These are phyloP conservation scores for Ceraclea dissimilis DNA, from an alignment of 2,888 invertebrate genomes.

Conservation along the genomic window DNA sequence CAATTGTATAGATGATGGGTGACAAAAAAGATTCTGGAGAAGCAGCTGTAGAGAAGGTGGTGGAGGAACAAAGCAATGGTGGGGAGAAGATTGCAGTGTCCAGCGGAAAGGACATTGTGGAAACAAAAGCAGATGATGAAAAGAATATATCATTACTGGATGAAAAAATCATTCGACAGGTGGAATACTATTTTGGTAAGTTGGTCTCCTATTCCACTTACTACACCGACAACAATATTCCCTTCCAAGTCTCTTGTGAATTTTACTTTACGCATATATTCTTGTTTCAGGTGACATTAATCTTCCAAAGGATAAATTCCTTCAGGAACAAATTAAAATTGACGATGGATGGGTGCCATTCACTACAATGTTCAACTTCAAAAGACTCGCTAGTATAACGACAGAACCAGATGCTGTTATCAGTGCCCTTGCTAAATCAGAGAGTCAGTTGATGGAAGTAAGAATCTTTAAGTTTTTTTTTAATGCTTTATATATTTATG, in stretches of 20 bases:
- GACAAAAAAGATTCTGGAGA: neutral
- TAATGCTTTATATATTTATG: neutral
- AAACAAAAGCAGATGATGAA: conserved; percentile 16
- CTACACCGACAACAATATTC: conserved; percentile 24
- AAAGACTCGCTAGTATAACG: conserved; percentile 68
- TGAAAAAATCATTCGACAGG: conserved; percentile 57
- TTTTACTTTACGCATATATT: neutral
- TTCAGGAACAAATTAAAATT: conserved; percentile 75
- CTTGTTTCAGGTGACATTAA: conserved; percentile 78
- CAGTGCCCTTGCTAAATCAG: conserved; percentile 67
- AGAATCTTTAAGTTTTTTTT: neutral
- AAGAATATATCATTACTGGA: conserved; percentile 39
- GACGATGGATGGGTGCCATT: conserved; percentile 91
- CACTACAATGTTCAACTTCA: conserved; percentile 78
- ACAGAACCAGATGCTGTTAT: conserved; percentile 63
- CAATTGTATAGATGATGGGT: conserved; percentile 4
- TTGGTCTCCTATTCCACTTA: neutral
- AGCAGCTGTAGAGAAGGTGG: neutral
- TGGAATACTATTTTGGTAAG: conserved; percentile 56
- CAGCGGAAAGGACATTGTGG: conserved; percentile 13
- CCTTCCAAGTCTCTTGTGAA: neutral
- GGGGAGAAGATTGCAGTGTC: neutral
- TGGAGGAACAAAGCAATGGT: neutral
- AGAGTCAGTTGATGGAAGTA: conserved; percentile 64
- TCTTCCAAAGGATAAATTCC: conserved; percentile 84